Evolutionary conservation across 2,888 invertebrate species (phyloP), one percentile per base, ranked within the genome.

Genomic region (Apotomis capreana): DNA sequence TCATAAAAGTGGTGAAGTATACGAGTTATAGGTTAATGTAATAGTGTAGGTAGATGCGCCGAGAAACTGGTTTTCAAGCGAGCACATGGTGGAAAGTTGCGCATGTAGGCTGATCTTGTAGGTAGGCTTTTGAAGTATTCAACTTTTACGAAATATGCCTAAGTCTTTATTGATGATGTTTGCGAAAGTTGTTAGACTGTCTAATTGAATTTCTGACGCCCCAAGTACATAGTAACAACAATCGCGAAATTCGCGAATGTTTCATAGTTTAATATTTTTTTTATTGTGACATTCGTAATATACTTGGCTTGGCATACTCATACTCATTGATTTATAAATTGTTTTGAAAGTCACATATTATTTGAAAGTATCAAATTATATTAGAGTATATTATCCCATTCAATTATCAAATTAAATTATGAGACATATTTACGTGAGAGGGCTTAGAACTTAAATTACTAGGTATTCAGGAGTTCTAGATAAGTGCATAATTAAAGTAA

Each of bases 51-150:
- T 37, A 10, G 5, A 12, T 5, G 15, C 64, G 59, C 15, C 46
- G 59, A 36, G 26, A 74, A 84, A 88, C 89, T 78, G 86, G 89
- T 89, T 81, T 15, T 44, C 60, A 8, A 9, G 67, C 81, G 77
- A 80, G 80, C 87, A 85, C 81, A 86, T 87, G 86, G 86, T 87
- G 86, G 87, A 88, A 89, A 88, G 88, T 85, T 83, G 84, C 80
- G 75, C 79, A 76, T 75, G 79, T 79, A 81, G 80, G 79, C 79
- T 79, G 64, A 36, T 13, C 51, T 40, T 51, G 54, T 67, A 46
- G 58, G 62, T 59, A 26, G 63, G 63, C 44, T 64, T 70, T 58
- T 64, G 63, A 70, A 55, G 52, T 57, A 37, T 70, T 52, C 63
- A 69, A 52, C 51, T 63, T 57, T 58, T 57, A 55, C 64, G 64